Evolutionary conservation across 2,113 vertebrate species (phyloP).

Genomic region (Clarias magur): DNA sequence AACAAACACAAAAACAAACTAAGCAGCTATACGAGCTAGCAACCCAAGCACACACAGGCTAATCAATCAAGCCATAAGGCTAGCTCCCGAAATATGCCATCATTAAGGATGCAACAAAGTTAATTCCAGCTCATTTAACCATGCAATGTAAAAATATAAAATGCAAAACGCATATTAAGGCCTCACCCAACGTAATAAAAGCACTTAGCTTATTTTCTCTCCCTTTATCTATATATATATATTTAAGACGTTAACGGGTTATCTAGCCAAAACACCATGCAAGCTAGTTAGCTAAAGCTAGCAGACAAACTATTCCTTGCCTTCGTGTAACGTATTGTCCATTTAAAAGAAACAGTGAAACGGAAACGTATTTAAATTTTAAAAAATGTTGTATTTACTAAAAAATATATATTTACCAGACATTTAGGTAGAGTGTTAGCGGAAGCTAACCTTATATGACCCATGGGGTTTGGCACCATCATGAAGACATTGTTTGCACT

Average conservation of each 20-base stretch:
- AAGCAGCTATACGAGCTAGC: slow-evolving; percentile 3
- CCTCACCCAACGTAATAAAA: neutral
- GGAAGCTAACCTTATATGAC: neutral
- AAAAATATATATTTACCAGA: neutral
- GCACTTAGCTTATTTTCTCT: neutral
- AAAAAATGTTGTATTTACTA: neutral
- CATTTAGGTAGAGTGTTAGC: neutral
- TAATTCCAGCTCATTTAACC: neutral
- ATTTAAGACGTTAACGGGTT: neutral
- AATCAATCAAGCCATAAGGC: slow-evolving; percentile 15
- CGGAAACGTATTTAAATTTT: too few species aligned
- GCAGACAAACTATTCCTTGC: slow-evolving; percentile 11
- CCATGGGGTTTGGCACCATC: slow-evolving; percentile 30
- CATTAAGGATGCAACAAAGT: neutral
- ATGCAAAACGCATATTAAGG: neutral
- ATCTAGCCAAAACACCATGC: slow-evolving; percentile 12
- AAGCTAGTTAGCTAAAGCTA: slow-evolving; percentile 2
- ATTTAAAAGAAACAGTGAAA: neutral
- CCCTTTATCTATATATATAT: neutral
- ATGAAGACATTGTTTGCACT: slow-evolving; percentile 31
- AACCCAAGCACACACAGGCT: neutral
- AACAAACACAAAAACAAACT: neutral
- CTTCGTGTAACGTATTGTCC: neutral
- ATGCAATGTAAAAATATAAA: neutral
- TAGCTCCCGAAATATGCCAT: slow-evolving; percentile 11